Percentiles rank a stretch among this genome's conserved stretches.
These are phyloP conservation scores for Cylloceria caligata DNA, from an alignment of 2,888 invertebrate species.

Conservation along the genomic window DNA sequence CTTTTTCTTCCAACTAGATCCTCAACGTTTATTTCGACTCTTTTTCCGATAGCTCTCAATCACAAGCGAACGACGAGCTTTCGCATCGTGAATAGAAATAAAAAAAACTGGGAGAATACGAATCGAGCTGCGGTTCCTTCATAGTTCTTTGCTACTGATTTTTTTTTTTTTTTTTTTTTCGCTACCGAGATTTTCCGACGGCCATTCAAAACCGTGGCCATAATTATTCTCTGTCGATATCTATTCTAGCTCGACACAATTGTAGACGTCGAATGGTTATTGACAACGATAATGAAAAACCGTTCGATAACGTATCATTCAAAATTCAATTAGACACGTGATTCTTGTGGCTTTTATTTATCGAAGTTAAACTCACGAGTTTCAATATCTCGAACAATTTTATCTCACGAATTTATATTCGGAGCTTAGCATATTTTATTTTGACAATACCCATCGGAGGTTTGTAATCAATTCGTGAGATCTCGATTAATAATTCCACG, in stretches of 20 bases:
- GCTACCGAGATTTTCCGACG: conserved; percentile 2
- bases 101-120: conserved; percentile 34
- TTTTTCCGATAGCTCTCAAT: conserved; percentile 12
- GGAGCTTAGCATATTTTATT: neutral
- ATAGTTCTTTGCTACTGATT: neutral
- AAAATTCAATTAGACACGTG: neutral
- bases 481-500: conserved; percentile 31
- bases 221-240: conserved; percentile 41
- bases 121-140: conserved; percentile 6
- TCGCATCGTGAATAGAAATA: conserved; percentile 35
- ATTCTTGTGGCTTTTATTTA: neutral
- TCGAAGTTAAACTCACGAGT: neutral
- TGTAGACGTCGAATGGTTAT: neutral
- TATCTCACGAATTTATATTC: neutral
- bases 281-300: neutral
- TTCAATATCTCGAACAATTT: conserved; percentile 22
- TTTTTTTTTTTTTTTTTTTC: neutral
- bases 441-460: neutral
- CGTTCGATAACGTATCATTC: neutral
- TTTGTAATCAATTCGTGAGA: conserved; percentile 11
- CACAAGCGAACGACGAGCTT: conserved; percentile 26
- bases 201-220: conserved; percentile 25
- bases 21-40: conserved; percentile 21
- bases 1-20: conserved; percentile 1
- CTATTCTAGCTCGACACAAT: conserved; percentile 6